Percentiles rank a stretch among this genome's conserved stretches.
Conservation (phyloP, 2,888 invertebrate genomes). For the Sphecodes monilicornis region DNA sequence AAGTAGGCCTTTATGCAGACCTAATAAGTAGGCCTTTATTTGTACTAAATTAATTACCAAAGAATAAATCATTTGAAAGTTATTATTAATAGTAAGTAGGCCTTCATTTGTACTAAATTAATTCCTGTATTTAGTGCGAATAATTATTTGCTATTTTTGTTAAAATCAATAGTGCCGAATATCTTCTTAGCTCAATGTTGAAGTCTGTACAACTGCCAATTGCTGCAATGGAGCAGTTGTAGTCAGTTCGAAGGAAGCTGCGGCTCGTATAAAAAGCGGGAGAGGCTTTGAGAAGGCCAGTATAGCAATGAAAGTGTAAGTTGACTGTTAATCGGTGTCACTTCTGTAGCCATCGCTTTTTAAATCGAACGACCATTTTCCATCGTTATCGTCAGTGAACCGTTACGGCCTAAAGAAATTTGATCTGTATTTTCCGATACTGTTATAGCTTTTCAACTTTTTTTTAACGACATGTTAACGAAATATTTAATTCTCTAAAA, state of each 20-base stretch:
- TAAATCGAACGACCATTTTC: neutral
- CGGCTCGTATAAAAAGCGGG: slow-evolving; percentile 70
- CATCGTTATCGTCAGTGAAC: neutral
- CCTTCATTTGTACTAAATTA: neutral
- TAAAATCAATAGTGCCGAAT: neutral
- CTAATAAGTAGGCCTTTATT: no score
- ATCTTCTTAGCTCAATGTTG: neutral
- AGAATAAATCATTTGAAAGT: no score
- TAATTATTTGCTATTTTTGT: neutral
- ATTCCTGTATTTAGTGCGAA: neutral
- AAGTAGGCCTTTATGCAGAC: no score
- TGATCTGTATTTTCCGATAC: neutral
- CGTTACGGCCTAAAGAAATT: neutral
- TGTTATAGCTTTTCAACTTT: neutral
- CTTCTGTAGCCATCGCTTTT: neutral
- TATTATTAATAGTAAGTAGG: neutral
- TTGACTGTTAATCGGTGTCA: slow-evolving; percentile 31
- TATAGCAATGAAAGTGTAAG: slow-evolving; percentile 47
- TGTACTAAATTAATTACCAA: no score
- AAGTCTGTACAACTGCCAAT: slow-evolving; percentile 23
- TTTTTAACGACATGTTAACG: neutral
- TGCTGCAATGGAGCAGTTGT: slow-evolving; percentile 65
- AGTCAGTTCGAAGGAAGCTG: slow-evolving; percentile 65
- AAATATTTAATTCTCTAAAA: neutral
- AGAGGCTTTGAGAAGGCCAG: slow-evolving; percentile 55